Base-by-base conservation (phyloP, 1,140 invertebrate species). In the Eupeodes corollae region DNA sequence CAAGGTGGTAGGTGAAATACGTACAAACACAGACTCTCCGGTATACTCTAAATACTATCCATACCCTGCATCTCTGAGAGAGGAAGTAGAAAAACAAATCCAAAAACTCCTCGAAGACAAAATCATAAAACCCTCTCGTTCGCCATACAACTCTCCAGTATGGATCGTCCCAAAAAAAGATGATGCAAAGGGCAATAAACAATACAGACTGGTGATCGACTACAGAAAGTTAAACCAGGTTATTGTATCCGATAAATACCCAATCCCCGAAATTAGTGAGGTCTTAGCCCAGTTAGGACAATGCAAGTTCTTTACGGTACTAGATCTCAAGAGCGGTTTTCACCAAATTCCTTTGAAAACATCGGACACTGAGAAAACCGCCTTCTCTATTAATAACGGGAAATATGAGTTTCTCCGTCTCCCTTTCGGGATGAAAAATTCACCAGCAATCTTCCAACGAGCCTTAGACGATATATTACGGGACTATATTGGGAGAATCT, bases 321-420 rank as follows among this genome's bases (percentile, higher is more conserved):
- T 76, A 13, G 70, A 77, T 60, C 47, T 73, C 3, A 56, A 56
- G 3, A 57, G 52, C 31, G 75, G 75, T 8, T 77, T 70, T 52
- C 72, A 70, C 52, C 75, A 78, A 55, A 54, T 70, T 2, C 51
- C 52, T 8, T 52, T 70, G 5, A 52, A 61, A 33, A 40, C 51
- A 44, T 34, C 56, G 32, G 59, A 64, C 8, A 58, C 62, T 44
- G 59, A 54, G 31, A 64, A 70, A 41, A 69, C 68, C 1, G 66
- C 63, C 0, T 70, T 70, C 47, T 63, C 56, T 33, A 65, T 63
- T 3, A 54, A 57, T 21, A 52, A 55, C 14, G 68, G 66, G 13
- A 64, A 67, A 46, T 72, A 60, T 48, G 54, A 70, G 49, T 72
- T 57, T 49, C 42, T 42, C 6, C 44, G 59, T 34, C 58, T 72